Base-by-base conservation (phyloP, 2,113 vertebrate species). In the Panthera leo region DNA sequence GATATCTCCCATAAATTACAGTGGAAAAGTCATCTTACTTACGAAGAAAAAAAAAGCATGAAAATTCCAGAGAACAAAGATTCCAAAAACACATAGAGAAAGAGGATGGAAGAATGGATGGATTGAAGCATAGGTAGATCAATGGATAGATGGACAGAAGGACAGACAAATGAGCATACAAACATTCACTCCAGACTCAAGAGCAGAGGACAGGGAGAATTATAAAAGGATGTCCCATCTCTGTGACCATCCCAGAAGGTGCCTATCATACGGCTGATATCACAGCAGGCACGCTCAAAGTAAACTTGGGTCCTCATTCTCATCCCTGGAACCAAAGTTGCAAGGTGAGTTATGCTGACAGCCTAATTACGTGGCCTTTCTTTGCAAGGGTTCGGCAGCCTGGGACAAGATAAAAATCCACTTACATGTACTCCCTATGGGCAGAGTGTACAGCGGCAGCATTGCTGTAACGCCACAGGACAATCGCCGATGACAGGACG, bases 401-500 rank as follows among this genome's bases (percentile, higher is more conserved):
- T 45, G 34, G 7, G 58, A 34, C 39, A 88, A 86, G 29, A 31
- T 18, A 3, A 84, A 85, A 27, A 68, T 53, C 76, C 98, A 99
- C 99, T 99, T 98, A 99, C 99, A 99, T 99, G 96, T 99, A 99
- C 97, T 99, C 99, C 98, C 99, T 99, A 98, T 99, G 99, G 0
- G 99, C 99, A 15, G 99, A 99, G 98, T 99, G 99, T 76, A 99
- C 99, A 3, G 99, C 99, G 0, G 99, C 99, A 2, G 99, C 99
- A 0, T 99, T 99, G 99, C 99, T 99, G 98, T 99, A 99, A 94
- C 99, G 99, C 99, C 99, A 99, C 79, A 99, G 91, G 97, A 99
- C 99, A 55, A 99, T 99, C 53, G 99, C 99, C 3, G 99, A 99
- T 0, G 99, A 99, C 97, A 99, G 98, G 94, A 99, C 99, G 6